Base-by-base conservation (phyloP, 2,113 vertebrate species). In the Erythrocercus mccallii region DNA sequence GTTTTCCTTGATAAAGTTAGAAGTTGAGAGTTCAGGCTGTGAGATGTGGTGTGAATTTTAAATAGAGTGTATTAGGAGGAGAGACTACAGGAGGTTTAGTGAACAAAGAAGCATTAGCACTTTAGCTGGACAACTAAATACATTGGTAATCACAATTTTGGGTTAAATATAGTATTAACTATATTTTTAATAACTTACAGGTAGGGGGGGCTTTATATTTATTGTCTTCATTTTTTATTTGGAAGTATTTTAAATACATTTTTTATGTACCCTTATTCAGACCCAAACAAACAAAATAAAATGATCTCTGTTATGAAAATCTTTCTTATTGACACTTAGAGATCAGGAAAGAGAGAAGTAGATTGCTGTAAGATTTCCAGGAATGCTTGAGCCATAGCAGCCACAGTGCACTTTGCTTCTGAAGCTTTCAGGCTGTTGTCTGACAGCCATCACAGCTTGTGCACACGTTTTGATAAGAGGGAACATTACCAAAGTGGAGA, bases 1-100 rank as follows among this genome's bases (percentile, higher is more conserved):
- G 48, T 58, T 92, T 80, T 64, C 58, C 44, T 45, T 61, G 31
- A 40, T 57, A 30, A 96, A 95, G 81, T 91, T 83, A 65, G 91
- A 66, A 91, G 83, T 72, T 95, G 86, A 92, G 15, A 44, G 78
- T 83, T 96, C 58, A 94, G 28, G 12, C 11, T 57, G 47, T 82
- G 85, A 95, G 35, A 71, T 73, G 22, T 17, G 23, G 80, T 88
- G 61, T 54, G 85, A 93, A 92, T 81, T 78, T 93, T 64, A 69
- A 84, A 38, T 27, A 65, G 90, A 70, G 30, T 57, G 22, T 25
- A 4, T 12, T 42, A n/a, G 81, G 35, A 92, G 81, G 48, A 48
- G 21, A 69, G 70, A 35, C 42, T 57, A 64, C 47, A 62, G 81
- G 76, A 86, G 60, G 28, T 57, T 87, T 73, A 45, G 51, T 22